These are phyloP conservation scores for Florisuga fusca DNA, from an alignment of 2,797 vertebrate genomes.

Conservation along the genomic window DNA sequence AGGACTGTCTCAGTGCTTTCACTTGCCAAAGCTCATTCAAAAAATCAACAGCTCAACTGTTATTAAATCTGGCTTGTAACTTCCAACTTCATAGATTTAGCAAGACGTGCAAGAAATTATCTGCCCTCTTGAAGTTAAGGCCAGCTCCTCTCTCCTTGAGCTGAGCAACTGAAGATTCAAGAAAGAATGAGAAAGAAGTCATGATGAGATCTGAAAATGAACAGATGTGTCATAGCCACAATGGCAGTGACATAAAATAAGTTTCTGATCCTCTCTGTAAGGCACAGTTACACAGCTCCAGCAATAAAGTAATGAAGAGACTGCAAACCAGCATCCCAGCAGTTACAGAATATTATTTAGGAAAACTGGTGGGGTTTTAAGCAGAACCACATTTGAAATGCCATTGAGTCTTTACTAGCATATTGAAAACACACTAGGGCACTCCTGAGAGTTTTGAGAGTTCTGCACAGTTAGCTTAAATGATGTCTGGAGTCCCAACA, in stretches of 20 bases:
- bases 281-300: neutral
- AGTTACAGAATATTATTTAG: neutral
- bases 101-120: neutral
- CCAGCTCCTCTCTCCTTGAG: neutral
- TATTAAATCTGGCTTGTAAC: neutral
- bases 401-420: neutral
- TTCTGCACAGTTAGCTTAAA: conserved; percentile 46
- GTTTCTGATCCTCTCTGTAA: neutral
- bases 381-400: neutral
- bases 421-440: conserved; percentile 22
- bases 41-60: neutral
- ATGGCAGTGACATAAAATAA: neutral
- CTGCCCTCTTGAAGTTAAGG: neutral
- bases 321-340: neutral
- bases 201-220: neutral
- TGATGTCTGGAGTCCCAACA: conserved; percentile 33
- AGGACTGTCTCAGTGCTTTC: neutral
- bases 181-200: neutral
- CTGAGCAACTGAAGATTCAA: neutral
- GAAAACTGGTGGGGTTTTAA: neutral
- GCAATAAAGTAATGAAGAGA: neutral
- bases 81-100: neutral
- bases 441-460: conserved; percentile 14
- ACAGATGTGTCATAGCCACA: neutral
- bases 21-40: neutral